Evolutionary conservation across 2,113 vertebrate genomes (phyloP).

Genomic region (Laticauda laticaudata): DNA sequence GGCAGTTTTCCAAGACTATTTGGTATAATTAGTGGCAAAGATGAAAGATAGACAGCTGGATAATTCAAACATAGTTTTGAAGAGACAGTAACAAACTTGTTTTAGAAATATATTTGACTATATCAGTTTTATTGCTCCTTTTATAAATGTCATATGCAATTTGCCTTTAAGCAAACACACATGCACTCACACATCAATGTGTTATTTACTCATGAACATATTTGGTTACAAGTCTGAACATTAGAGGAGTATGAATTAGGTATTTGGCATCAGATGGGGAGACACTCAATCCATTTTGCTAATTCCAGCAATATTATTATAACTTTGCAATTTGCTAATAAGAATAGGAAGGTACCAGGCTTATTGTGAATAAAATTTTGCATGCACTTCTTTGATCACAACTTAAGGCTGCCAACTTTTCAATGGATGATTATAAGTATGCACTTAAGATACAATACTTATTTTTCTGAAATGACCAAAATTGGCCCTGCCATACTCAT

Average conservation of each 20-base stretch:
- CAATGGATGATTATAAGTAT: not conserved
- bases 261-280: not conserved
- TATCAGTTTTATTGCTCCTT: constrained; percentile 68
- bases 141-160: constrained; percentile 67
- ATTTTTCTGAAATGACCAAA: not conserved
- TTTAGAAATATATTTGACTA: constrained; percentile 68
- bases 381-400: constrained; percentile 1
- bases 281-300: constrained; percentile 7
- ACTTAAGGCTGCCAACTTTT: not conserved
- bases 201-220: not conserved
- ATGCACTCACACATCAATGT: not conserved
- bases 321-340: not conserved
- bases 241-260: not conserved
- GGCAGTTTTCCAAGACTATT: constrained; percentile 74
- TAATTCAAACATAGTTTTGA: constrained; percentile 68
- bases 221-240: constrained; percentile 19
- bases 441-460: not conserved
- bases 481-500: not conserved
- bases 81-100: constrained; percentile 70
- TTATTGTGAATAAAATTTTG: constrained; percentile 1
- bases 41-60: constrained; percentile 74
- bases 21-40: constrained; percentile 68
- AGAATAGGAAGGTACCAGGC: constrained; percentile 7
- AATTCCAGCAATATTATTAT: constrained; percentile 19
- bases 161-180: constrained; percentile 56